Base-by-base conservation (phyloP, 35 echinoderm and acorn worm species). In the Apostichopus californicus region DNA sequence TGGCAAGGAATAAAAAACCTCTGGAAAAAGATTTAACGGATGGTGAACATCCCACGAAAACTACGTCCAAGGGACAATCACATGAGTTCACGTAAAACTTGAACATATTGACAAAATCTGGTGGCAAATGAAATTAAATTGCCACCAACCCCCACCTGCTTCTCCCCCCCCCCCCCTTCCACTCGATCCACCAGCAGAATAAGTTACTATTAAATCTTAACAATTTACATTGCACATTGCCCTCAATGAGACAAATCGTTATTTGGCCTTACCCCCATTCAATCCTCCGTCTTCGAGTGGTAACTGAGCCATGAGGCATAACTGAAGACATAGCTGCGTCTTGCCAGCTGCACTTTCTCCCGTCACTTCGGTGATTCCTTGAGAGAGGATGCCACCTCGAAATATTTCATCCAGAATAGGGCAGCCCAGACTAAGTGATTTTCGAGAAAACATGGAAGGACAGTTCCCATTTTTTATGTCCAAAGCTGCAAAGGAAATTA, bases 301-400 rank as follows among this genome's bases (percentile, higher is more conserved):
- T 20, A 92, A 52, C 85, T 99, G 97, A 11, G 85, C 95, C 82
- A 91, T 95, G 11, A 99, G 93, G 86, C 97, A 99, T 0, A 99
- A 91, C 73, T 99, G 97, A 34, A 99, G 91, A 79, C 95, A 96
- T 0, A 99, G 78, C 64, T 99, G 97, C 9, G 97, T 99, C 46
- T 99, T 99, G 4, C 97, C 97, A 18, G 95, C 92, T 26, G 97
- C 97, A 78, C 97, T 99, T 83, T 99, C 95, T 10, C 97, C 97
- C 17, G 95, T 93, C 79, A 99, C 93, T 73, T 99, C 97, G 10
- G 97, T 99, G 81, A 99, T 95, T 23, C 97, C 97, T 73, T 92
- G 91, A 0, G 93, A 80, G 4, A 94, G 84, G 87, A 99, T 92
- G 8, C 97, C 97, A 78, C 97, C 97, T 58, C 86, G 87, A 8